phyloP scores from a whole-genome alignment of 2,113 vertebrate genomes.

The Apodemus speciosus region DNA sequence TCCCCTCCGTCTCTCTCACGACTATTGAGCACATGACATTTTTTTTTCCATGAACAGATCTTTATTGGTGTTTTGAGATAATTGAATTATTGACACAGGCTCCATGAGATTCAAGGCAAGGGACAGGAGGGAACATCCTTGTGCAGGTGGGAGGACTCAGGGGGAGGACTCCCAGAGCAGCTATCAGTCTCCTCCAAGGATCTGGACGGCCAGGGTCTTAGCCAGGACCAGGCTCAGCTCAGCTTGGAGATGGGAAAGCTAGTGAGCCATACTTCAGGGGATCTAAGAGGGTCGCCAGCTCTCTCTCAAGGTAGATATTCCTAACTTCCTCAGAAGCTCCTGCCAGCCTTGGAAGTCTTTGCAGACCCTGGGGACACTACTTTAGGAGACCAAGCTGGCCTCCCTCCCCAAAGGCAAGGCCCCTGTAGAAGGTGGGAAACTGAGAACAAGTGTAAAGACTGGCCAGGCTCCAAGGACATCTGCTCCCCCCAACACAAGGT shows the following conservation, averaged over 20 bases:
- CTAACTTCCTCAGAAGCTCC: neutral
- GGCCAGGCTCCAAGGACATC: neutral
- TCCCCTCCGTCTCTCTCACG: neutral
- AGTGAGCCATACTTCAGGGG: neutral
- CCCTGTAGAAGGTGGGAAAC: neutral
- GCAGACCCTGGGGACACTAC: neutral
- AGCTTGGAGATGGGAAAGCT: neutral
- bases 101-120: slow-evolving; percentile 54
- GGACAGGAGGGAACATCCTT: slow-evolving; percentile 31
- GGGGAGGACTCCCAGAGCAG: neutral
- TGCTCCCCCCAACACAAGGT: neutral
- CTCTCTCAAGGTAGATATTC: neutral
- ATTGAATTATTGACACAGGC: slow-evolving; percentile 38
- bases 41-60: slow-evolving; percentile 37
- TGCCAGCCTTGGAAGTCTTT: neutral
- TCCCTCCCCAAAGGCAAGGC: neutral
- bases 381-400: neutral
- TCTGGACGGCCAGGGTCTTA: neutral
- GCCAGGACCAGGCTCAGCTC: neutral
- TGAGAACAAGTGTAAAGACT: neutral
- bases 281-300: neutral
- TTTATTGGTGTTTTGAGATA: slow-evolving; percentile 74
- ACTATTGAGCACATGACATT: slow-evolving; percentile 60
- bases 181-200: neutral
- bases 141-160: neutral